Percentiles rank a stretch among this genome's conserved stretches.
Conservation (phyloP, 1,140 invertebrate species). For the Linepithema humile region DNA sequence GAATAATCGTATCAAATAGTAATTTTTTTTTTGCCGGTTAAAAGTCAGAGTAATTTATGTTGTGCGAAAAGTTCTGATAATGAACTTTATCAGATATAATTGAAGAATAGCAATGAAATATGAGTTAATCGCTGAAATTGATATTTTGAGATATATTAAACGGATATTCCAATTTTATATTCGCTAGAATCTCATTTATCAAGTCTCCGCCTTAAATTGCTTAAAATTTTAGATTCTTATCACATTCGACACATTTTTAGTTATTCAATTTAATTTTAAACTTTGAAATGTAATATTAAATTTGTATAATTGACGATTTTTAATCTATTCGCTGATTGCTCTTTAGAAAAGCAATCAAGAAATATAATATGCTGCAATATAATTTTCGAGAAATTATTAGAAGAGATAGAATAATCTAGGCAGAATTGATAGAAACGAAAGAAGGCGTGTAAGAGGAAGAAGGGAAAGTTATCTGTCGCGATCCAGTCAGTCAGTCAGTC, state of each 20-base stretch:
- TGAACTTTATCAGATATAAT: not conserved
- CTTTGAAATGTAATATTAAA: not conserved
- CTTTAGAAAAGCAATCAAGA: not conserved
- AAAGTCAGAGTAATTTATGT: not conserved
- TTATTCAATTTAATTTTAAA: not conserved
- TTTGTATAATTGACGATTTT: not conserved
- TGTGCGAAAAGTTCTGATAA: not conserved
- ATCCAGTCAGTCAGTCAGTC: conserved; percentile 54
- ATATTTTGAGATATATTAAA: not conserved
- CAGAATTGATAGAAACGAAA: not conserved
- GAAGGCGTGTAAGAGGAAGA: not conserved
- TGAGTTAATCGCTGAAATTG: no score
- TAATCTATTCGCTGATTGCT: not conserved
- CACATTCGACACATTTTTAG: not conserved
- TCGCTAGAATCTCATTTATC: not conserved
- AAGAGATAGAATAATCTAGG: not conserved
- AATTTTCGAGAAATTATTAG: not conserved
- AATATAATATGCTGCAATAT: not conserved
- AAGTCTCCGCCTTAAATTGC: not conserved
- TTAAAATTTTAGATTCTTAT: not conserved
- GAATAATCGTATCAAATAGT: not conserved
- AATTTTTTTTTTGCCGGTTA: not conserved
- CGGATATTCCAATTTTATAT: no score
- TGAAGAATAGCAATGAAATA: not conserved
- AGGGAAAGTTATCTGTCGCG: conserved; percentile 14